A percentile compares a stretch with the other conserved stretches of the same genome.
phyloP scores from a whole-genome alignment of 2,888 invertebrate genomes.

The Idaea biselata region DNA sequence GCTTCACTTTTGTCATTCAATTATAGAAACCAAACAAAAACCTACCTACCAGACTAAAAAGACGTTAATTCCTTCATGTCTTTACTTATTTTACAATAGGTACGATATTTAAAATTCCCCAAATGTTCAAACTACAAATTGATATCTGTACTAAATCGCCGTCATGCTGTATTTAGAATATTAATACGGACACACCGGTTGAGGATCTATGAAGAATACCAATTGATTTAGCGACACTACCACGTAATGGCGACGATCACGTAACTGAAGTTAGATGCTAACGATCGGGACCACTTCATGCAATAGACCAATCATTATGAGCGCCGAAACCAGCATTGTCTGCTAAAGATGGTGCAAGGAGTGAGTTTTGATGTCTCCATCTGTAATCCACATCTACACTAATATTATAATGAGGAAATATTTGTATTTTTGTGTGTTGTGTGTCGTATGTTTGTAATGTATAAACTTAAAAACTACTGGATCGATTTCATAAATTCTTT shows the following conservation, averaged over 20 bases:
- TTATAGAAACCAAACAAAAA: background rate
- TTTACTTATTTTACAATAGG: background rate
- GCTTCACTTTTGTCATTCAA: background rate
- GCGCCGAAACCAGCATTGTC: no score
- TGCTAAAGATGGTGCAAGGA: no score
- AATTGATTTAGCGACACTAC: constrained; percentile 16
- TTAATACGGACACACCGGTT: constrained; percentile 55
- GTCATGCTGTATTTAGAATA: constrained; percentile 54
- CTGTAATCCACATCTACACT: no score
- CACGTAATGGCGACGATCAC: background rate
- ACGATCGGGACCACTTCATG: no score
- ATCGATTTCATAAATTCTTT: no score
- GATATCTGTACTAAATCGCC: constrained; percentile 74
- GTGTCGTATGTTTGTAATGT: no score
- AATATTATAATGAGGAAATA: no score
- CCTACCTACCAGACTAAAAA: background rate
- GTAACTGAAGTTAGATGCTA: background rate
- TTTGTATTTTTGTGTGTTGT: no score
- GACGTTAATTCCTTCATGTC: background rate
- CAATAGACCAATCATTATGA: no score
- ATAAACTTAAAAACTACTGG: no score
- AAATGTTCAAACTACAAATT: constrained; percentile 62
- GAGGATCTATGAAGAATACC: constrained; percentile 50
- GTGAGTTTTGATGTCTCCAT: no score
- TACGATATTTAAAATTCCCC: background rate